These are phyloP conservation scores for Nipponacmea schrenckii DNA, from an alignment of 2,888 invertebrate species.

Conservation along the genomic window DNA sequence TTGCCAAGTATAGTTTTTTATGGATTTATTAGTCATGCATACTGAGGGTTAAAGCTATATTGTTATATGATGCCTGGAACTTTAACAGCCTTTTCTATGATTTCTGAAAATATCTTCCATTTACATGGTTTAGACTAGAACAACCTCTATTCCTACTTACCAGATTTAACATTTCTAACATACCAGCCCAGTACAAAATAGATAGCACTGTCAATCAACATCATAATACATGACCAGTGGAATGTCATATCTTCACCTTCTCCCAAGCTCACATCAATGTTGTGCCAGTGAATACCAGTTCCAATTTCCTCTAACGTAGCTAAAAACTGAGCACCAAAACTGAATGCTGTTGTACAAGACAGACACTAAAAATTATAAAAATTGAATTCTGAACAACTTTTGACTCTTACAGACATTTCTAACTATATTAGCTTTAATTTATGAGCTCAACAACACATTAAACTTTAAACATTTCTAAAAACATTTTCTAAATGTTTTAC, in stretches of 20 bases:
- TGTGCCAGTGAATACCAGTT: conserved; percentile 65
- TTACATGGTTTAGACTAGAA: neutral
- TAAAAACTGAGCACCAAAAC: conserved; percentile 64
- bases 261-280: conserved; percentile 56
- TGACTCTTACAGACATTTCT: too few relatives aligned
- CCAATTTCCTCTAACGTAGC: conserved; percentile 64
- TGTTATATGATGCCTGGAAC: too few relatives aligned
- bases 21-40: too few relatives aligned
- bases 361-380: conserved; percentile 57
- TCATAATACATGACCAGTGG: conserved; percentile 63
- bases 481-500: too few relatives aligned
- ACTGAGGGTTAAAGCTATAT: too few relatives aligned
- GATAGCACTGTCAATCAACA: conserved; percentile 65
- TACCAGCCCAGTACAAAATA: conserved; percentile 68
- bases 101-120: too few relatives aligned
- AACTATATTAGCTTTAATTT: too few relatives aligned
- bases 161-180: conserved; percentile 63
- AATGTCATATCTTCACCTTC: conserved; percentile 58
- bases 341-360: conserved; percentile 67
- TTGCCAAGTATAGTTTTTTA: too few relatives aligned
- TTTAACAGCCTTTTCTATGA: too few relatives aligned
- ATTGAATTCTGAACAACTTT: too few relatives aligned
- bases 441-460: too few relatives aligned
- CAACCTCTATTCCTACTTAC: conserved; percentile 43
- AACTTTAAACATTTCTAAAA: too few relatives aligned